Percentiles rank a stretch among this genome's conserved stretches.
phyloP scores from a whole-genome alignment of 2,113 vertebrate species.

The Lynx canadensis region DNA sequence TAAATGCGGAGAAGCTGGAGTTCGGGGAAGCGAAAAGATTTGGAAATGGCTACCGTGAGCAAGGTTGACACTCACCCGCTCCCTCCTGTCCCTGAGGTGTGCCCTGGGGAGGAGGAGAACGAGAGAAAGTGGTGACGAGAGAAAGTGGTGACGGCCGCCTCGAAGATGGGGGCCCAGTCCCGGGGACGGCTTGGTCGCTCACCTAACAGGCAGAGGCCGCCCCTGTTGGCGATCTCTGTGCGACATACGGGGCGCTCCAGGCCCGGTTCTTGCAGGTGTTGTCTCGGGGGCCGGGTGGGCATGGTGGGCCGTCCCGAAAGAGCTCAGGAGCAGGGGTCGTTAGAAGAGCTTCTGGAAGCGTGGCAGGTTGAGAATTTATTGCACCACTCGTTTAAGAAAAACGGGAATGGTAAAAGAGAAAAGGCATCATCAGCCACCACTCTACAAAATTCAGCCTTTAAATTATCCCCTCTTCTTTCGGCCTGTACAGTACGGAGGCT shows the following conservation, averaged over 20 bases:
- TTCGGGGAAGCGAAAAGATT: neutral
- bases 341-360: neutral
- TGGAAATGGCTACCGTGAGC: neutral
- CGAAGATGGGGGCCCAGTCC: neutral
- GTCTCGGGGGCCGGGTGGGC: neutral
- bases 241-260: neutral
- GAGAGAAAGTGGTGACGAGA: neutral
- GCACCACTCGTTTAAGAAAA: neutral
- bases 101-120: neutral
- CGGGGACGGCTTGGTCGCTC: neutral
- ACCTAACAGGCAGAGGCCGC: no score
- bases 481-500: neutral
- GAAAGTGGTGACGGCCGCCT: neutral
- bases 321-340: neutral
- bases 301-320: neutral
- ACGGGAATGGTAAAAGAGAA: neutral
- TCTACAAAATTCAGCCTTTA: neutral
- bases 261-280: neutral
- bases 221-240: neutral
- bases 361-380: neutral
- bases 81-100: neutral
- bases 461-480: neutral
- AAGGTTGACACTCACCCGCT: neutral
- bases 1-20: neutral
- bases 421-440: neutral